Conservation (phyloP, 2,113 vertebrate genomes). For the Paratilapia polleni region DNA sequence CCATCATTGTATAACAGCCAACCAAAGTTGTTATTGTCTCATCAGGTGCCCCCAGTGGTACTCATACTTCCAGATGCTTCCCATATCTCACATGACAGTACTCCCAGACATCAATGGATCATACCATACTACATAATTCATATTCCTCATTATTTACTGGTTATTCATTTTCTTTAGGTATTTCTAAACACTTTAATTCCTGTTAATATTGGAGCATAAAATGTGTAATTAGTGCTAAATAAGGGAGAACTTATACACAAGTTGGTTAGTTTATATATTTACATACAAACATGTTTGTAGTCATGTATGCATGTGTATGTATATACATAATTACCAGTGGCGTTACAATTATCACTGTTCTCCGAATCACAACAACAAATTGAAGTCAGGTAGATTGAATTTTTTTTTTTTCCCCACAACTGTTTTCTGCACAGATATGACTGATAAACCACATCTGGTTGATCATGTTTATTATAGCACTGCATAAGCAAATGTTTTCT, state of each 20-base stretch:
- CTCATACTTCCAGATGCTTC: constrained; percentile 22
- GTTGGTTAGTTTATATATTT: background rate
- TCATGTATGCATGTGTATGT: background rate
- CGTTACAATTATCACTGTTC: constrained; percentile 1
- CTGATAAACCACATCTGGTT: background rate
- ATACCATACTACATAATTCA: background rate
- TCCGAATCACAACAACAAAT: background rate
- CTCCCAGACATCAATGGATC: background rate
- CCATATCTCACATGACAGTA: constrained; percentile 14
- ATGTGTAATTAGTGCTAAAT: background rate
- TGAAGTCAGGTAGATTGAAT: background rate
- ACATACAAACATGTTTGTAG: constrained; percentile 17
- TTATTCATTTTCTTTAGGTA: no score
- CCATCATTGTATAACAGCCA: background rate
- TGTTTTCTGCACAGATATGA: constrained; percentile 15
- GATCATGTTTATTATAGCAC: background rate
- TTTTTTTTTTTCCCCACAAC: background rate
- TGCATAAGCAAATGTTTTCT: constrained; percentile 4
- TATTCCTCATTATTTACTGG: background rate
- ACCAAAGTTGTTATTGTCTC: background rate
- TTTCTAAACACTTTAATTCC: background rate
- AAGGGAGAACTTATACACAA: background rate
- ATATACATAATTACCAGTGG: constrained; percentile 1
- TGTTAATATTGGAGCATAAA: background rate
- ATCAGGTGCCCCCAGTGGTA: background rate